These are phyloP conservation scores for Poecilia gillii DNA, from an alignment of 2,797 vertebrate genomes.

Conservation along the genomic window DNA sequence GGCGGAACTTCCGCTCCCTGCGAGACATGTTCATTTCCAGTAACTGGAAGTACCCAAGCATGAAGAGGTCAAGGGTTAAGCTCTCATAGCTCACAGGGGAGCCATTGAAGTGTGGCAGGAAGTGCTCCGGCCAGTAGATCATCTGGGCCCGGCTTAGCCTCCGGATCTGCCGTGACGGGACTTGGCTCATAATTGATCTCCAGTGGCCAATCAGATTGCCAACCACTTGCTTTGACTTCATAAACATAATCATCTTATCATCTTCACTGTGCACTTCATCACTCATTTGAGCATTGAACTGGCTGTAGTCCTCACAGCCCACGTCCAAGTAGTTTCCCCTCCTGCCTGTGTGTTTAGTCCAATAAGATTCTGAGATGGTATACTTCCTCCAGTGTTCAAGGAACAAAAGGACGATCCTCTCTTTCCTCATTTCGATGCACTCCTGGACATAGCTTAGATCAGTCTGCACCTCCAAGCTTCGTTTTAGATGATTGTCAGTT, in stretches of 20 bases:
- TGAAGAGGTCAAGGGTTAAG: conserved; percentile 95
- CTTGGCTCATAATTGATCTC: conserved; percentile 89
- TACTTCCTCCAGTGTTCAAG: conserved; percentile 95
- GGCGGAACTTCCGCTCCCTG: conserved; percentile 91
- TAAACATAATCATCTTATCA: conserved; percentile 83
- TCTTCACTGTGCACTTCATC: conserved; percentile 80
- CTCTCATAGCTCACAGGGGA: conserved; percentile 86
- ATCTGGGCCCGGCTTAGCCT: conserved; percentile 84
- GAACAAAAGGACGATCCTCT: conserved; percentile 91
- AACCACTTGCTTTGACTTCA: conserved; percentile 89
- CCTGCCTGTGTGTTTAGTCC: conserved; percentile 69
- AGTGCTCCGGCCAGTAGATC: conserved; percentile 97
- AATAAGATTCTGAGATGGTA: conserved; percentile 81
- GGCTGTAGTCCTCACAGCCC: conserved; percentile 67
- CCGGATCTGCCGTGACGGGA: conserved; percentile 85
- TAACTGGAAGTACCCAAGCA: conserved; percentile 98
- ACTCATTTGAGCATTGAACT: conserved; percentile 51
- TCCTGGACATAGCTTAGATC: conserved; percentile 86
- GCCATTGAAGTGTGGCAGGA: conserved; percentile 89
- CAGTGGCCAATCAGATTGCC: conserved; percentile 91
- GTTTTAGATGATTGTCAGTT: conserved; percentile 78
- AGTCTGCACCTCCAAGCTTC: conserved; percentile 82
- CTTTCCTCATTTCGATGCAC: conserved; percentile 88
- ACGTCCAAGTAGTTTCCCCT: conserved; percentile 61
- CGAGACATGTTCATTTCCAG: conserved; percentile 95